These are phyloP conservation scores for Aviceda subcristata DNA, from an alignment of 2,113 vertebrate species.

Conservation along the genomic window DNA sequence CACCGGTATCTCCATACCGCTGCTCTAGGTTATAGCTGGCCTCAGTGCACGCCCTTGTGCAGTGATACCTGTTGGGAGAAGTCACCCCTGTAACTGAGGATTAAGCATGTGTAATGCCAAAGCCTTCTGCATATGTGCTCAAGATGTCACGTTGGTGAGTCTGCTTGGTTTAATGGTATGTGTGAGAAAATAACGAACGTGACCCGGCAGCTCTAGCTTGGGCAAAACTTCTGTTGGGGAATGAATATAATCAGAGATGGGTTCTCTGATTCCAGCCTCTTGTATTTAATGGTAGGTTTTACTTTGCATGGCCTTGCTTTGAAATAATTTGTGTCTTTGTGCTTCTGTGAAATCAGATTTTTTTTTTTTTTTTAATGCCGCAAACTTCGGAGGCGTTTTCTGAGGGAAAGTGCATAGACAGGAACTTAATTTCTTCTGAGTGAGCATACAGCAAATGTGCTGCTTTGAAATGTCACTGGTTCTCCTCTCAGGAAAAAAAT, in stretches of 20 bases:
- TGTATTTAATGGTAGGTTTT: conserved; percentile 17
- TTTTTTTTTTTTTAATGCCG: neutral
- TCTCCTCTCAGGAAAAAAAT: neutral
- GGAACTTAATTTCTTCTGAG: neutral
- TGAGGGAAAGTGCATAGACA: conserved; percentile 20
- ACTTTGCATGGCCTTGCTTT: conserved; percentile 11
- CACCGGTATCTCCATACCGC: rapidly evolving
- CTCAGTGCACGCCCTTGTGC: neutral
- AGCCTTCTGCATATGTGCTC: neutral
- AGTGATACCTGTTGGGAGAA: neutral
- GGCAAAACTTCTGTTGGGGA: neutral
- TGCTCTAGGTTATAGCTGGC: neutral
- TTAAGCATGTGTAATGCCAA: neutral
- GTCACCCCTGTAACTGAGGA: neutral
- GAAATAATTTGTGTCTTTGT: conserved; percentile 35
- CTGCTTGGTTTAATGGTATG: neutral
- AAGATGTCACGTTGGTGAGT: neutral
- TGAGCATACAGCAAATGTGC: neutral
- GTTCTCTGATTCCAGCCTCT: conserved; percentile 26
- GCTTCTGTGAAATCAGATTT: conserved; percentile 16
- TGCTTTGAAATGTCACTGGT: conserved; percentile 39
- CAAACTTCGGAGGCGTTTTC: neutral
- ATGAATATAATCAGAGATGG: conserved; percentile 1
- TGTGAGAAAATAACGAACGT: conserved; percentile 8
- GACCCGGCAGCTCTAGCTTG: neutral